Percentiles rank a stretch among this genome's conserved stretches.
phyloP scores from a whole-genome alignment of 2,797 vertebrate genomes.

The Xiphorhynchus erythropygius region DNA sequence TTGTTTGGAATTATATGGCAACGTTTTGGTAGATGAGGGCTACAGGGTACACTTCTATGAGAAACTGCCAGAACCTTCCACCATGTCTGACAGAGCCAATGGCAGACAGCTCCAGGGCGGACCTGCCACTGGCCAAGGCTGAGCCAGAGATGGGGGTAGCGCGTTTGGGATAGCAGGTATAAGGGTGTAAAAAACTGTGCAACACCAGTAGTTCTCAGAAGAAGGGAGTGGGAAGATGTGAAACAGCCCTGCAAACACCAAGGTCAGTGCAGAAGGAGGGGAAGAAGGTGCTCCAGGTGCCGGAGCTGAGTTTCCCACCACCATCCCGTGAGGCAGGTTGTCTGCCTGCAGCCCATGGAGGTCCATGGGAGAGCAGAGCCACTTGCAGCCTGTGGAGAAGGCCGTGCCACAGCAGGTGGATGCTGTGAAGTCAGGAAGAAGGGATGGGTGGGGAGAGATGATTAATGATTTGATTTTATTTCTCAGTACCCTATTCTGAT shows the following conservation, averaged over 20 bases:
- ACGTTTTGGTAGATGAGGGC: neutral
- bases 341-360: neutral
- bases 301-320: neutral
- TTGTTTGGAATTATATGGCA: rapidly evolving
- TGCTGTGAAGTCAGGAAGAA: neutral
- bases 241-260: neutral
- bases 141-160: rapidly evolving
- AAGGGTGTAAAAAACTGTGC: neutral
- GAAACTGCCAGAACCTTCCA: neutral
- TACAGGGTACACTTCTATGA: neutral
- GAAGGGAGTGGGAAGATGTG: neutral
- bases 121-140: neutral
- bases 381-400: neutral
- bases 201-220: neutral
- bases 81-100: rapidly evolving
- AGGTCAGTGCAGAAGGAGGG: neutral
- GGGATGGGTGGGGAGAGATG: neutral
- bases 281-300: neutral
- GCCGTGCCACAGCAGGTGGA: neutral
- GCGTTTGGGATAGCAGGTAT: neutral
- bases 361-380: neutral
- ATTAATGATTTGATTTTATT: neutral
- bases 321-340: neutral
- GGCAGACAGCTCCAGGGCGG: neutral
- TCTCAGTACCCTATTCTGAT: neutral